Percentiles rank a stretch among this genome's conserved stretches.
phyloP scores from a whole-genome alignment of 1,140 invertebrate species.

The Drepana arcuata region DNA sequence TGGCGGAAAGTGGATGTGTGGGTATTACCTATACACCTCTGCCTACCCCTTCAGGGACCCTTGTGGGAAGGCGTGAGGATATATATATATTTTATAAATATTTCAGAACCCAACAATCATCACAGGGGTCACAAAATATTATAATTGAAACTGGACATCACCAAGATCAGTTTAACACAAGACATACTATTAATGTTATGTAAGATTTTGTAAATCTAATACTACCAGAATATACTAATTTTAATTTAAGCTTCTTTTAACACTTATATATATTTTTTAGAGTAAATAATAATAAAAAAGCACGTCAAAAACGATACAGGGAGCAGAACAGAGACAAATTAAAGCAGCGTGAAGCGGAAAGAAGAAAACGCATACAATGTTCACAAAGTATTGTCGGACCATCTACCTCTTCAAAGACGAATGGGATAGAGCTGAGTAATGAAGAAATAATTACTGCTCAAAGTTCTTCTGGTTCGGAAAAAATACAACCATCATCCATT shows the following conservation, averaged over 20 bases:
- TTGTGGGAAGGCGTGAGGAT: no score
- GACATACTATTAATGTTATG: constrained; percentile 8
- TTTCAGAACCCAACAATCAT: constrained; percentile 20
- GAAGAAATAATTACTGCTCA: constrained; percentile 12
- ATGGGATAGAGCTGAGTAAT: constrained; percentile 15
- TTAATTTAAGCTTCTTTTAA: constrained; percentile 9
- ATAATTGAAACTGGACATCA: constrained; percentile 18
- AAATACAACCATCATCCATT: constrained; percentile 9
- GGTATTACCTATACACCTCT: no score
- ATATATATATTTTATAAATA: constrained; percentile 13
- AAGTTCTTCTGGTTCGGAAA: constrained; percentile 9
- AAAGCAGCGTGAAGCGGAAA: constrained; percentile 21
- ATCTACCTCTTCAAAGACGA: constrained; percentile 14
- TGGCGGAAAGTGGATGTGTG: no score
- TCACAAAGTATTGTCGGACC: constrained; percentile 11
- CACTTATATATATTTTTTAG: constrained; percentile 14
- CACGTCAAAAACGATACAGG: constrained; percentile 20
- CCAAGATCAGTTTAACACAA: constrained; percentile 16
- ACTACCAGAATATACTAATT: constrained; percentile 10
- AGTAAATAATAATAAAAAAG: constrained; percentile 18
- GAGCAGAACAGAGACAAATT: constrained; percentile 25
- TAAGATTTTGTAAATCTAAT: constrained; percentile 10
- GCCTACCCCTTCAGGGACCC: no score
- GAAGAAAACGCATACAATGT: constrained; percentile 15
- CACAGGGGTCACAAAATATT: constrained; percentile 18